Conservation (phyloP, 2,888 invertebrate species). For the Nysson spinosus region DNA sequence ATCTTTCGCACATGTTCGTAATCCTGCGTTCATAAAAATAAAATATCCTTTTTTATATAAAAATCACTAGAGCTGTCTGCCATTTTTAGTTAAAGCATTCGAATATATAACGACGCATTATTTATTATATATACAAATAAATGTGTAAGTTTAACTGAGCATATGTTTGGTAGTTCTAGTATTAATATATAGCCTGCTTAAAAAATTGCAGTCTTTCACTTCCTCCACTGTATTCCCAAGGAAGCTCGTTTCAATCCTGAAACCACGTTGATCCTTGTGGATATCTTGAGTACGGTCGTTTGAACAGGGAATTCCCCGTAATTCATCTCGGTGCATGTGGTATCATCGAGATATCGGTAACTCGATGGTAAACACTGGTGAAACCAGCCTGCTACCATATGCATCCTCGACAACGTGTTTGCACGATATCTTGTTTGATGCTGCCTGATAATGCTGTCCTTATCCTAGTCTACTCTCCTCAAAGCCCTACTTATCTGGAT, state of each 20-base stretch:
- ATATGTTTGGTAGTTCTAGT: too few relatives aligned
- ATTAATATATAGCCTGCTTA: too few relatives aligned
- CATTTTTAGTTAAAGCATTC: too few relatives aligned
- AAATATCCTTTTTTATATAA: too few relatives aligned
- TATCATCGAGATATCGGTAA: slow-evolving; percentile 21
- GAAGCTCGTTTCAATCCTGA: slow-evolving; percentile 10
- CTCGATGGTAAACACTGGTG: slow-evolving; percentile 25
- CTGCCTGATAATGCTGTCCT: slow-evolving; percentile 18
- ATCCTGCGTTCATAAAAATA: too few relatives aligned
- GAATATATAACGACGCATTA: too few relatives aligned
- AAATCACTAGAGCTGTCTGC: too few relatives aligned
- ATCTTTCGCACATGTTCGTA: too few relatives aligned
- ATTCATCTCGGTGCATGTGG: slow-evolving; percentile 14
- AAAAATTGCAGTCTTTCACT: too few relatives aligned
- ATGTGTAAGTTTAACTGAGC: too few relatives aligned
- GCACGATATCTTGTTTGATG: slow-evolving; percentile 25
- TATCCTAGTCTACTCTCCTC: neutral
- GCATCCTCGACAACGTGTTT: slow-evolving; percentile 18
- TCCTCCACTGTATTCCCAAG: slow-evolving; percentile 15
- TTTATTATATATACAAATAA: too few relatives aligned
- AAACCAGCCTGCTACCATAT: slow-evolving; percentile 6
- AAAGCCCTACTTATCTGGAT: slow-evolving; percentile 3
- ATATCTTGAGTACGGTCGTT: slow-evolving; percentile 20
- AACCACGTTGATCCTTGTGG: slow-evolving; percentile 5
- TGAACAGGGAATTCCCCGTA: slow-evolving; percentile 7